phyloP scores from a whole-genome alignment of 2,888 invertebrate species.

The Antitype chi region DNA sequence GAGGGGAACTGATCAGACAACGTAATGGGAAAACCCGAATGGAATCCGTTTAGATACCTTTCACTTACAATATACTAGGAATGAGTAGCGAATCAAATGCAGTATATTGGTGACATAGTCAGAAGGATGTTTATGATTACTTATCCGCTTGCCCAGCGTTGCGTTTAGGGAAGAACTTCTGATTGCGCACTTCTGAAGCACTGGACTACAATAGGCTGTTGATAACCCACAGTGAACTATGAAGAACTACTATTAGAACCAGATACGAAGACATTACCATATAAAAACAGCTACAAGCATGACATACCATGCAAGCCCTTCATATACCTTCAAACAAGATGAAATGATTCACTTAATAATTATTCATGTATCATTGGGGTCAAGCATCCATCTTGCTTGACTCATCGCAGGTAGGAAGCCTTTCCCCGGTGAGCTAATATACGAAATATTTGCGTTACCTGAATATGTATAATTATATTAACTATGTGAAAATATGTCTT shows the following conservation, averaged over 20 bases:
- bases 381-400: slow-evolving; percentile 73
- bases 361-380: slow-evolving; percentile 76
- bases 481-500: neutral
- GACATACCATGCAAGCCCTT: slow-evolving; percentile 9
- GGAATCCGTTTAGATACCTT: slow-evolving; percentile 22
- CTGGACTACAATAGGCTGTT: neutral
- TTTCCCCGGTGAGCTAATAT: slow-evolving; percentile 64
- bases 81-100: slow-evolving; percentile 6
- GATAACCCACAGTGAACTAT: neutral
- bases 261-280: slow-evolving; percentile 1
- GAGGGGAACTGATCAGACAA: slow-evolving; percentile 8
- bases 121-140: neutral
- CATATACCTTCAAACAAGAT: slow-evolving; percentile 24
- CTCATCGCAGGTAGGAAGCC: slow-evolving; percentile 71
- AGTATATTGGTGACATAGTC: neutral
- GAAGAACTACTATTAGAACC: neutral
- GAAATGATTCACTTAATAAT: slow-evolving; percentile 75
- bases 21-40: slow-evolving; percentile 28
- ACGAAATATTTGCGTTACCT: slow-evolving; percentile 56
- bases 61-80: slow-evolving; percentile 22
- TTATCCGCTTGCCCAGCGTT: neutral
- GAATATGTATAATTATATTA: slow-evolving; percentile 11
- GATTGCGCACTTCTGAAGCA: too few species aligned
- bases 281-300: slow-evolving; percentile 8
- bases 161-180: neutral